A percentile compares a stretch with the other conserved stretches of the same genome.
Evolutionary conservation across 2,113 vertebrate genomes (phyloP).

Genomic region (Agelaius tricolor): DNA sequence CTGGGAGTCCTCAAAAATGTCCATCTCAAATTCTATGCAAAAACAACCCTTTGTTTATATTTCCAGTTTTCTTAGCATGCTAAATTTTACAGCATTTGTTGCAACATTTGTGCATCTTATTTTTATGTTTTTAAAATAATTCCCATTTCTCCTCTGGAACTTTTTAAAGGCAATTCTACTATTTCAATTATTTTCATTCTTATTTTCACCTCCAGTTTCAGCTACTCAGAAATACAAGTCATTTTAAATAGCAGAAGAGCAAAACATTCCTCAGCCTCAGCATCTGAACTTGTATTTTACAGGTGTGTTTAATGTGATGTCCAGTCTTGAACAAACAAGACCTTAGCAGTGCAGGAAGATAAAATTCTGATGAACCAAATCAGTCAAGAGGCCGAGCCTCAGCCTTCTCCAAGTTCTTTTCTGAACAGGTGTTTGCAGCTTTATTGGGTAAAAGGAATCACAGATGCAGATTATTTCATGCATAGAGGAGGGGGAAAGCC

Average conservation of each 20-base stretch:
- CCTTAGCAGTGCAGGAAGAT: not conserved
- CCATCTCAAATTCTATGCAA: not conserved
- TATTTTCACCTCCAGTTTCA: not conserved
- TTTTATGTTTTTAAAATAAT: not conserved
- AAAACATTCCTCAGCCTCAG: not conserved
- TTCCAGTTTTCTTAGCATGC: not conserved
- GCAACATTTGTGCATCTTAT: not conserved
- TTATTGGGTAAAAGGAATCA: not conserved
- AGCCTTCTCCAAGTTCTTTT: not conserved
- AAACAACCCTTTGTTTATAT: not conserved
- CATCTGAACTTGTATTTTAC: not conserved
- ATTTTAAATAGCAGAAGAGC: not conserved
- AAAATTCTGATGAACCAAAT: not conserved
- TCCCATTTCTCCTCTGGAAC: not conserved
- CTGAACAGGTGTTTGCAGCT: not conserved
- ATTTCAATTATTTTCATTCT: not conserved
- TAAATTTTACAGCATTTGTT: not conserved
- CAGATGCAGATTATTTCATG: not conserved
- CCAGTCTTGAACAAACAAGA: not conserved
- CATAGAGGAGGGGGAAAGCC: not conserved
- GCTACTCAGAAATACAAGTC: not conserved
- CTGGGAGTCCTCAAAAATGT: not conserved
- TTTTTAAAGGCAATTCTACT: not conserved
- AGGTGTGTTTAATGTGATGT: not conserved
- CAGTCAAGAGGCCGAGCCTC: not conserved